Evolutionary conservation across 2,888 invertebrate genomes (phyloP).

Genomic region (Drosophila siamana): DNA sequence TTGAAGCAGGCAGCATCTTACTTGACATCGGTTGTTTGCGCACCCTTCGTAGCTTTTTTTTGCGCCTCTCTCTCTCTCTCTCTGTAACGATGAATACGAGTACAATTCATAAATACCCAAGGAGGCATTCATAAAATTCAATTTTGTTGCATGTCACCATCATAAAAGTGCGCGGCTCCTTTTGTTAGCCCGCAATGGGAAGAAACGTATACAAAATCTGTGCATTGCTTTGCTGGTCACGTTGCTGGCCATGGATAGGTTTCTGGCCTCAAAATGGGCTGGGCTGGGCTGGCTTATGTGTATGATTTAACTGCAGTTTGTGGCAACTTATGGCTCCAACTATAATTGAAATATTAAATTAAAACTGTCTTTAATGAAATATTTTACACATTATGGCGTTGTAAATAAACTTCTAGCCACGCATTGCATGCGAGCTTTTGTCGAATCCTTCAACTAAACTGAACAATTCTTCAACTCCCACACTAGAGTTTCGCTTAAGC

Average conservation of each 20-base stretch:
- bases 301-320: slow-evolving; percentile 68
- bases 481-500: slow-evolving; percentile 14
- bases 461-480: background rate
- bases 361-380: slow-evolving; percentile 13
- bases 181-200: slow-evolving; percentile 71
- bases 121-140: slow-evolving; percentile 76
- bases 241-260: slow-evolving; percentile 69
- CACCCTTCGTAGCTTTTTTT: slow-evolving; percentile 68
- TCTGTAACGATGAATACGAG: slow-evolving; percentile 42
- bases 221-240: slow-evolving; percentile 79
- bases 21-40: slow-evolving; percentile 64
- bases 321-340: slow-evolving; percentile 9
- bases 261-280: slow-evolving; percentile 36
- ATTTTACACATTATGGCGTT: background rate
- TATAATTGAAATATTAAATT: slow-evolving; percentile 21
- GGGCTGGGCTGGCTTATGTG: too few relatives aligned
- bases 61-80: background rate
- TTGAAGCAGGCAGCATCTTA: slow-evolving; percentile 55
- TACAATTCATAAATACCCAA: slow-evolving; percentile 75
- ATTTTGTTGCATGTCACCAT: slow-evolving; percentile 79
- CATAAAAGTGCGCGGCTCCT: slow-evolving; percentile 79
- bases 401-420: background rate
- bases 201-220: slow-evolving; percentile 75
- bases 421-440: background rate
- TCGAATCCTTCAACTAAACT: too few relatives aligned